These are phyloP conservation scores for Thamnophis sirtalis DNA, from an alignment of 2,113 vertebrate species.

Conservation along the genomic window DNA sequence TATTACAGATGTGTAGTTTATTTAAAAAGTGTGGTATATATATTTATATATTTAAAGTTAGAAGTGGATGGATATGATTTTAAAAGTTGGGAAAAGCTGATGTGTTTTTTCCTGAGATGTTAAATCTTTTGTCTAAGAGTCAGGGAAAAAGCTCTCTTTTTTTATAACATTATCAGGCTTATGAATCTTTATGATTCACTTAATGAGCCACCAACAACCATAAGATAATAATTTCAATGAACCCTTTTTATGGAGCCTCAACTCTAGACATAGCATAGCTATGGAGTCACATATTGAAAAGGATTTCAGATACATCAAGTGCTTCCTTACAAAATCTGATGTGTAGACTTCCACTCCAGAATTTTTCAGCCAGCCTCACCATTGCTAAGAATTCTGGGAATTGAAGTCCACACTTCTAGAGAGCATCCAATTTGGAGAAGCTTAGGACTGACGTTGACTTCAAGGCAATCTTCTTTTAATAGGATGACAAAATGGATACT, in stretches of 20 bases:
- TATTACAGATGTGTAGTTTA: not conserved
- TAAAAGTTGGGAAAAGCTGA: not conserved
- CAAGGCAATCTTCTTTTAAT: not conserved
- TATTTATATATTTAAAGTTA: not conserved
- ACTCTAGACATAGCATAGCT: not conserved
- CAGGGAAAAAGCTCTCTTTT: not conserved
- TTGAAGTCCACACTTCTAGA: not conserved
- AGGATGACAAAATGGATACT: not conserved
- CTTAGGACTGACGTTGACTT: not conserved
- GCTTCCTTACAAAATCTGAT: not conserved
- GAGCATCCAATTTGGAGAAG: not conserved
- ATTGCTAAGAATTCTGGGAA: not conserved
- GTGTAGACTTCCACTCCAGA: not conserved
- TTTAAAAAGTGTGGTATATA: not conserved
- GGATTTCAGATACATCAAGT: not conserved
- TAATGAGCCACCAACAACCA: not conserved
- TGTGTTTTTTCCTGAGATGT: not conserved
- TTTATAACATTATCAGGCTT: not conserved
- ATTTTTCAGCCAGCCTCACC: not conserved
- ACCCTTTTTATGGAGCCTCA: not conserved
- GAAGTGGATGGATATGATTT: not conserved
- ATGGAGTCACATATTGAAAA: not conserved
- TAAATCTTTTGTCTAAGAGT: not conserved
- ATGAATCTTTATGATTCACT: not conserved
- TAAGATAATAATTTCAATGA: not conserved